Base-by-base conservation (phyloP, 2,888 invertebrate genomes). In the Caenorhabditis sp. region DNA sequence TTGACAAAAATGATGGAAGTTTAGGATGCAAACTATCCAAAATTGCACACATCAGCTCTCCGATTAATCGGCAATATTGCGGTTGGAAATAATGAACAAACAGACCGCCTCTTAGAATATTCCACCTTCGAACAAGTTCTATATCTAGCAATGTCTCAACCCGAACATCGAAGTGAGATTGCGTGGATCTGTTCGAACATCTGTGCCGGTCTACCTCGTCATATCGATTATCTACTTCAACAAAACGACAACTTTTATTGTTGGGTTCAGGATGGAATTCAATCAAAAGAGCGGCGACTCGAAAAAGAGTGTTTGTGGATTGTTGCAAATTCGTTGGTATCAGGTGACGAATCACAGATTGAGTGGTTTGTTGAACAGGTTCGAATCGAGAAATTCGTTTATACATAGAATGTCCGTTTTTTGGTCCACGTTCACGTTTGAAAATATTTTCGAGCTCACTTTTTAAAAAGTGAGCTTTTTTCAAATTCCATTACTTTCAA, bases 31-130 rank as follows among this genome's bases (percentile, higher is more conserved):
- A 43, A 51, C n/a, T 58, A 31, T 21, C 55, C 57, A n/a, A 23
- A 27, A 24, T 57, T 60, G 23, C 66, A 72, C 27, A 24, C 59
- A 19, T 50, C 72, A 12, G 64, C 66, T 58, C 73, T 79, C 6
- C 79, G 79, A 12, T 58, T 77, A n/a, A 57, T 79, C 17, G 79
- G 79, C n/a, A 79, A 79, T 55, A 60, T 79, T 31, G 79, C 73
- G 1, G 77, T 77, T 4, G 79, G 79, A 17, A 74, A 67, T 53
- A 74, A 74, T 21, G 43, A 19, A 19, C 78, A 79, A 43, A 79
- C 78, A 8, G 71, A 66, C 36, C 55, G 51, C 12, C 26, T 79
- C 2, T 23, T 70, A 8, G 58, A 55, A 10, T 19, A 58, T 19
- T 62, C 66, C 5, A 53, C 31, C 8, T 76, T 79, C 43, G 43